Base-by-base conservation (phyloP, 2,888 invertebrate species). In the Allolobophora icterica region DNA sequence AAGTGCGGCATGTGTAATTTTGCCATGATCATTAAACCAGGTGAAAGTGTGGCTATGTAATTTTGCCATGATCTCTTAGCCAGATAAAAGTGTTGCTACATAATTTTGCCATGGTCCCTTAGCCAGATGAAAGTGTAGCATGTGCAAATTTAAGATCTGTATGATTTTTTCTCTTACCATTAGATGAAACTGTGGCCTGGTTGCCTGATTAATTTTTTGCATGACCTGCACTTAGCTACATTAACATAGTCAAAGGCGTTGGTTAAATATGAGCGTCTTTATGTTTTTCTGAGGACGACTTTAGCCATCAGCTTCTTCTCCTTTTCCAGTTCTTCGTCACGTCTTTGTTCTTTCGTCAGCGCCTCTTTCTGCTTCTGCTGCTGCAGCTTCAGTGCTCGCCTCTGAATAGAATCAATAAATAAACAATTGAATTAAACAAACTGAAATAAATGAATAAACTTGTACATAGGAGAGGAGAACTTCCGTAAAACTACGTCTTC, bases 331-430 rank as follows among this genome's bases (percentile, higher is more conserved):
- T 94, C 94, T 90, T 93, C 93, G 83, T 94, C 94, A 40, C 92
- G 89, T 90, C 94, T 93, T 42, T 94, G 94, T 42, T 94, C 94
- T 91, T 93, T 90, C 89, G 93, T 93, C 33, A 94, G 91, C 84
- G 94, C 94, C 84, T 94, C 94, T 91, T 94, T 94, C 92, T 94
- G 94, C 91, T 94, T 94, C 93, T 94, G 94, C 90, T 95, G 95
- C 91, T 95, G 94, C 30, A 95, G 92, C 89, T 94, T 94, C 35
- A 94, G 91, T 21, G 94, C 94, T 90, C 94, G 91, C 90, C 93
- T 93, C 94, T 94, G 92, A 83, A 92, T 6, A 89, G 17, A 6
- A 52, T 52, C 58, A 45, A 35, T 8, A 33, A n/a, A 30, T 89
- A 42, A 21, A 38, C 30, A 40, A n/a, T 35, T 2, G 13, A 38